Base-by-base conservation (phyloP, 1,140 invertebrate species). In the Camponotus pennsylvanicus region DNA sequence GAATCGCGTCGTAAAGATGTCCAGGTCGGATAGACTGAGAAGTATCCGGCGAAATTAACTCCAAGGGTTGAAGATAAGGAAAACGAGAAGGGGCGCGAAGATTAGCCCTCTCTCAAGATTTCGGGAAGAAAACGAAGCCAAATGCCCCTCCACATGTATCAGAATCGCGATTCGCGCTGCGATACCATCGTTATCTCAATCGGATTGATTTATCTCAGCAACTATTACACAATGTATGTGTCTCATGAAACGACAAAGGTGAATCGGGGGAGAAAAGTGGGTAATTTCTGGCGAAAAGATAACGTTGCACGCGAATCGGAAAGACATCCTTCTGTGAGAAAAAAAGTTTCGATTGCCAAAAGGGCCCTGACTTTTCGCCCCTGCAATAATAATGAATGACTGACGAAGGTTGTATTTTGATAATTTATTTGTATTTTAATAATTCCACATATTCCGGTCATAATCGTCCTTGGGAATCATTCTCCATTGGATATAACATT, bases 251-350 rank as follows among this genome's bases (percentile, higher is more conserved):
- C 40, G 55, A 34, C 40, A 27, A 8, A 61, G 52, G 37, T 42
- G 79, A 75, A 63, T 49, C 69, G 34, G 13, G 11, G 49, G 55
- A 61, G 40, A 40, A 83, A 75, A 73, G 79, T 73, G 69, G 55
- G 42, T 83, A 83, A 83, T 75, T 83, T 83, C 79, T 69, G 59
- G 79, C 79, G 27, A 27, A 83, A 63, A 83, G 75, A 83, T 83
- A 63, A 75, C 69, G 45, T 83, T 69, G 40, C 27, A 37, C 55
- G 69, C 49, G 67, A 71, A 71, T 45, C 4, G 45, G 15, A 34
- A n/a, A 69, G 63, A 34, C 37, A 67, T 57, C 40, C 4, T 52
- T 52, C 15, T 18, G 49, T 2, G 55, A 83, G 32, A 34, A 83
- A 42, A 27, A 83, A 75, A 75, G 32, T 73, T n/a, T 7, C 34